phyloP scores from a whole-genome alignment of 2,888 invertebrate genomes.

The Prenolepis imparis region DNA sequence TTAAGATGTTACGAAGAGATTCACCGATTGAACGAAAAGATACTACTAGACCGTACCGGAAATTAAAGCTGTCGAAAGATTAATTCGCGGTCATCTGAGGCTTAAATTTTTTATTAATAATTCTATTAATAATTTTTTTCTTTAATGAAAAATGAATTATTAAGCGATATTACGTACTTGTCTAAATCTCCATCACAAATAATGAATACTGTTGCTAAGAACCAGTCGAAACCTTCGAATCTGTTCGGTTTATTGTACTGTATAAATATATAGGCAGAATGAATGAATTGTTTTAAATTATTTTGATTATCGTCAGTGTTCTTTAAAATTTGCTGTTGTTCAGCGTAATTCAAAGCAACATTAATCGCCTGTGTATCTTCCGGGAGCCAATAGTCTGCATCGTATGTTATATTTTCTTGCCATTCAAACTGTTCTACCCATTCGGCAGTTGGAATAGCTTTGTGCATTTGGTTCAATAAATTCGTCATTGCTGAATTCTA shows the following conservation, averaged over 20 bases:
- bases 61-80: conserved; percentile 36
- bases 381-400: conserved; percentile 79
- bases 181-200: conserved; percentile 81
- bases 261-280: conserved; percentile 79
- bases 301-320: conserved; percentile 69
- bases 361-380: conserved; percentile 82
- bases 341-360: conserved; percentile 79
- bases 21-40: conserved; percentile 7
- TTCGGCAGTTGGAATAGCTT: conserved; percentile 83
- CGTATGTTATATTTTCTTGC: conserved; percentile 72
- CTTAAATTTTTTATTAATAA: conserved; percentile 50
- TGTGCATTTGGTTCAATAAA: conserved; percentile 83
- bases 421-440: conserved; percentile 82
- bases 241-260: conserved; percentile 76
- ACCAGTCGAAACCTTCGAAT: conserved; percentile 84
- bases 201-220: conserved; percentile 82
- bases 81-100: conserved; percentile 84
- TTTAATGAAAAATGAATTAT: background rate
- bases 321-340: conserved; percentile 75
- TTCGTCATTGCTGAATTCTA: conserved; percentile 79
- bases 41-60: conserved; percentile 29
- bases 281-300: conserved; percentile 81
- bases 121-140: background rate
- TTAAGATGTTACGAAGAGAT: conserved; percentile 5
- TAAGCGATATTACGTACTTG: conserved; percentile 73